These are phyloP conservation scores for Cerastoderma edule DNA, from an alignment of 2,888 invertebrate genomes.

Conservation along the genomic window DNA sequence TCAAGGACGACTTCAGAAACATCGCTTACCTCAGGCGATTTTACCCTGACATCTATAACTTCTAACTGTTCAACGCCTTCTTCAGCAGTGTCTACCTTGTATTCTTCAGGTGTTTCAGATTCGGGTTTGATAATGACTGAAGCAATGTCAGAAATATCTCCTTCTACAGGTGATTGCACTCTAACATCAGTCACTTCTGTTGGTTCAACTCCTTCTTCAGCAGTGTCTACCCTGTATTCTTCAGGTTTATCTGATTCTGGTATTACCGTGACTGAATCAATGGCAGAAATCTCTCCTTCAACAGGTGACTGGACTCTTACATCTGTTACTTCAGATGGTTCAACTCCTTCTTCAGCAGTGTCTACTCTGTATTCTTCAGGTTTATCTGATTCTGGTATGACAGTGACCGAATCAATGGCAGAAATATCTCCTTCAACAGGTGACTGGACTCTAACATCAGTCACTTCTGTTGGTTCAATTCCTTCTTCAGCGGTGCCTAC, in stretches of 20 bases:
- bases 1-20: constrained; percentile 49
- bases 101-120: constrained; percentile 33
- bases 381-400: constrained; percentile 34
- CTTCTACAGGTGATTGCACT: constrained; percentile 34
- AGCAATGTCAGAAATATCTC: constrained; percentile 46
- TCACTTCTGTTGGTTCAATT: constrained; percentile 37
- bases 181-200: constrained; percentile 41
- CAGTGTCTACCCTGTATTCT: constrained; percentile 45
- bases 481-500: constrained; percentile 33
- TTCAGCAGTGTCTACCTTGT: constrained; percentile 39
- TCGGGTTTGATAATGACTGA: constrained; percentile 47
- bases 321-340: constrained; percentile 40
- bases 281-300: constrained; percentile 45
- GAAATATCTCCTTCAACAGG: constrained; percentile 41
- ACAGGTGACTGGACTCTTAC: constrained; percentile 35
- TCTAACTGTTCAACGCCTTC: constrained; percentile 38
- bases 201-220: constrained; percentile 32
- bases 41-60: constrained; percentile 38
- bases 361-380: constrained; percentile 47
- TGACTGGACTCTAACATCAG: constrained; percentile 37
- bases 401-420: constrained; percentile 47
- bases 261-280: constrained; percentile 45
- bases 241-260: constrained; percentile 34
- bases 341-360: constrained; percentile 30
- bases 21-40: constrained; percentile 36